Base-by-base conservation (phyloP, 1,140 invertebrate species). In the Brachystomella parvula region DNA sequence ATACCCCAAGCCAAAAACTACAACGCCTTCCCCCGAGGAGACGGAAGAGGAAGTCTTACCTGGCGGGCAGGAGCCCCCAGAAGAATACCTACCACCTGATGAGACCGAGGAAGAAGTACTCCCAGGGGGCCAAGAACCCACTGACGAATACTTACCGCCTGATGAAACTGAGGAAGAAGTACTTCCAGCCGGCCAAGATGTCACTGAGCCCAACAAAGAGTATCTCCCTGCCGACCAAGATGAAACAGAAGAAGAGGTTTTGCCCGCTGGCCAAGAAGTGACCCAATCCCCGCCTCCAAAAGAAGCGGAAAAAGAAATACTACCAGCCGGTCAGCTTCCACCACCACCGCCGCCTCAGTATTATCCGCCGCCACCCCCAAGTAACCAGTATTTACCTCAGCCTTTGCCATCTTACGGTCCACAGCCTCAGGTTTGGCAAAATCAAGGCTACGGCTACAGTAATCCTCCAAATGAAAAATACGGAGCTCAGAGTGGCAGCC, bases 81-180 rank as follows among this genome's bases (percentile, higher is more conserved):
- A 59, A 12, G 57, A 28, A 17, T 59, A 59, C 30, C 30, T 59
- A 24, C 57, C 57, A 2, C 60, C 60, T 12, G n/a, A 62, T 26
- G 60, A 62, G 35, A 21, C 15, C 9, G 60, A 62, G 35, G 60
- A 62, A 29, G 60, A 62, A 6, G 28, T 62, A 44, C 35, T 12
- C 9, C 60, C 60, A 9, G 60, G 60, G 6, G 60, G 60, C 3
- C 60, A 62, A 29, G 31, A 24, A 32, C 60, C 57, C 3, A 59
- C 60, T 9, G 24, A 26, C 29, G 29, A 15, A 12, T 60, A 60
- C 58, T 29, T 60, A 6, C 58, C 60, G 19, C 30, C 60, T n/a
- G 60, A 35, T 21, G 60, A 62, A 47, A 39, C 3, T 21, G 60
- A 62, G 28, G 60, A 62, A 47, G 60, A 62, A 31, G 44, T 62